These are phyloP conservation scores for Macaria notata DNA, from an alignment of 2,888 invertebrate species.

Conservation along the genomic window DNA sequence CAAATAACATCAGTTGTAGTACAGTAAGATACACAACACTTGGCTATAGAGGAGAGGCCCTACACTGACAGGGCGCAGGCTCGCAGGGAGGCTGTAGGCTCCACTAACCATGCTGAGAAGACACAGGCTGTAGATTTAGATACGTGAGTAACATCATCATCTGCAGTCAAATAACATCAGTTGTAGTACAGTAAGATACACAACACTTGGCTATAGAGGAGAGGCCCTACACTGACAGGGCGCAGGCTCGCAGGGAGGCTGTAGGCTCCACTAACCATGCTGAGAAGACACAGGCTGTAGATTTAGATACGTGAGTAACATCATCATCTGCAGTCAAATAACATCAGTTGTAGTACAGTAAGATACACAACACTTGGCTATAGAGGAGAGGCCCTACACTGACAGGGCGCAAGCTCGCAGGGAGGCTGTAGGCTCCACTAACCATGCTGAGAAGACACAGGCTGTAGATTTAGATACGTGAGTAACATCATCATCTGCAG, in stretches of 20 bases:
- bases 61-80: constrained; percentile 92
- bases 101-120: constrained; percentile 90
- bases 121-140: constrained; percentile 90
- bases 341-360: too few relatives aligned
- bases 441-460: constrained; percentile 91
- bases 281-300: constrained; percentile 90
- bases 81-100: constrained; percentile 89
- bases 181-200: too few relatives aligned
- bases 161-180: too few relatives aligned
- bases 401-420: constrained; percentile 92
- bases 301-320: constrained; percentile 88
- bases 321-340: too few relatives aligned
- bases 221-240: constrained; percentile 88
- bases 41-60: constrained; percentile 62
- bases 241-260: constrained; percentile 87
- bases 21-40: too few relatives aligned
- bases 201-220: constrained; percentile 62
- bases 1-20: too few relatives aligned
- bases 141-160: constrained; percentile 82
- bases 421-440: constrained; percentile 90
- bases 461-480: constrained; percentile 91
- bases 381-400: constrained; percentile 80
- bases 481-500: constrained; percentile 50
- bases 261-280: constrained; percentile 92
- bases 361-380: constrained; percentile 57